Base-by-base conservation (phyloP, 2,113 vertebrate species). In the Cynocephalus volans region DNA sequence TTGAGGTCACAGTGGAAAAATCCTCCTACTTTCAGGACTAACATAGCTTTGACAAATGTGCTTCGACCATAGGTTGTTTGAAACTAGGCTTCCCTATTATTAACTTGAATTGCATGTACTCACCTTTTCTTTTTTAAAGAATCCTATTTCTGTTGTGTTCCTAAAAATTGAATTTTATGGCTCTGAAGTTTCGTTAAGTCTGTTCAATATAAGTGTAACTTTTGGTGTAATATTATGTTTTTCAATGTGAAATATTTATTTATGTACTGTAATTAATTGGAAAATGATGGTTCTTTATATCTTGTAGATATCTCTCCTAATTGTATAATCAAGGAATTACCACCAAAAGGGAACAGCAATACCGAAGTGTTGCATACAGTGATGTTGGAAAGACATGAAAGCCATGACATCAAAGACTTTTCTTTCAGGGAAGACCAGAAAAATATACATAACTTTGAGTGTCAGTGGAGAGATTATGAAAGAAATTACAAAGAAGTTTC, bases 271-370 rank as follows among this genome's bases (percentile, higher is more conserved):
- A 41, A 54, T 69, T 86, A 58, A 48, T 58, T 50, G 50, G 7
- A 84, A 84, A 31, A 31, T 17, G 24, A 11, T 84, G 56, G 23
- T 87, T 87, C 60, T 87, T 77, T 79, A 9, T 93, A 41, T 86
- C 26, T 87, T 93, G n/a, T 23, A 93, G 92, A 69, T 69, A 58
- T 26, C n/a, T 62, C 72, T 72, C 45, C 73, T 77, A 33, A 73
- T 70, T 45, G 64, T 79, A 67, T 62, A n/a, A 12, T 15, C 41
- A 58, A 54, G 54, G 72, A 85, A 54, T 62, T 86, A 18, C 50
- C 45, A 60, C 70, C 93, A 62, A 70, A 90, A 62, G 72, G 50
- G 41, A 21, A 62, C 19, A 41, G 48, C 58, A 60, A 36, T 75
- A 52, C 76, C 85, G 52, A 65, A 77, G 69, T n/a, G 48, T 85